Conservation (phyloP, 2,113 vertebrate species). For the Microtus oregoni region DNA sequence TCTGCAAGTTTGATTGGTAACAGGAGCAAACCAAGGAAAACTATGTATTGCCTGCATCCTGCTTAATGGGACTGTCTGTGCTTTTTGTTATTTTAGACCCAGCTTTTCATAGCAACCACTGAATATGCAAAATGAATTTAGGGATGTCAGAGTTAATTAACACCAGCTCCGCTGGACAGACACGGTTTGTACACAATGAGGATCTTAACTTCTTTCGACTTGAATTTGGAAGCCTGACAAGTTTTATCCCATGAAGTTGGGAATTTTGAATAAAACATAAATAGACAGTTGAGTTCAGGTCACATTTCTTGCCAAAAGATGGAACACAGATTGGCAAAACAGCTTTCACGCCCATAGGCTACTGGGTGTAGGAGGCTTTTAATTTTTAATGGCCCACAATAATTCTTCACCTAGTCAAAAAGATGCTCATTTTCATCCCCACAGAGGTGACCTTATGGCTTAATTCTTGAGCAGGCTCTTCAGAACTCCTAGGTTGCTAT, state of each 20-base stretch:
- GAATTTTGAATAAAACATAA: constrained; percentile 68
- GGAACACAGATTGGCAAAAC: constrained; percentile 45
- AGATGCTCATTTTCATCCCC: background rate
- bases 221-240: constrained; percentile 55
- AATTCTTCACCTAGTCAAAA: constrained; percentile 49
- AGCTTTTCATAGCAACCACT: constrained; percentile 56
- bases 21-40: constrained; percentile 73
- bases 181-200: constrained; percentile 63
- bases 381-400: background rate
- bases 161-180: constrained; percentile 60
- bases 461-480: background rate
- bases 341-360: background rate
- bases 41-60: constrained; percentile 29
- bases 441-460: background rate
- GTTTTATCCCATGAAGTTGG: constrained; percentile 52
- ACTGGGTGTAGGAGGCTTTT: constrained; percentile 39
- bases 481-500: background rate
- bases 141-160: constrained; percentile 66
- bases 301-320: constrained; percentile 58
- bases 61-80: constrained; percentile 44
- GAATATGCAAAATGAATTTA: constrained; percentile 68
- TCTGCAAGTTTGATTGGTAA: constrained; percentile 76
- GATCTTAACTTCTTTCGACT: constrained; percentile 66
- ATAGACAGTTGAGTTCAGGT: constrained; percentile 54
- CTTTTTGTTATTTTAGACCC: constrained; percentile 60